Percentiles rank a stretch among this genome's conserved stretches.
phyloP scores from a whole-genome alignment of 2,113 vertebrate genomes.

The Prietella phreatophila region DNA sequence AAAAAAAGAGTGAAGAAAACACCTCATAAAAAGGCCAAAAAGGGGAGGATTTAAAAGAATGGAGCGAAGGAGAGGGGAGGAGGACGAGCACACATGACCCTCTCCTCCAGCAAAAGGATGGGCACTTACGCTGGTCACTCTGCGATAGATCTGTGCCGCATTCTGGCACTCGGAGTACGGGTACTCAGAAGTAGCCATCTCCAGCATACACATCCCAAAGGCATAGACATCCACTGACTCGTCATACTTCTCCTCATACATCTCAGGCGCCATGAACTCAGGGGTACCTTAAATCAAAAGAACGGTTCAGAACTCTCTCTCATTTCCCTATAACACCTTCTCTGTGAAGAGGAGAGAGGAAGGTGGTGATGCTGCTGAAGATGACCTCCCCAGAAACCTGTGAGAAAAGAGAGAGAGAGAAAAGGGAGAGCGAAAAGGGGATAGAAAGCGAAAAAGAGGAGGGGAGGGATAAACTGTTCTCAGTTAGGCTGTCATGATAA shows the following conservation, averaged over 20 bases:
- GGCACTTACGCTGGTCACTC: slow-evolving; percentile 97
- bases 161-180: slow-evolving; percentile 99
- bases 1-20: slow-evolving; percentile 45
- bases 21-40: slow-evolving; percentile 48
- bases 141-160: slow-evolving; percentile 99
- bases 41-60: slow-evolving; percentile 45
- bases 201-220: slow-evolving; percentile 99
- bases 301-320: slow-evolving; percentile 93
- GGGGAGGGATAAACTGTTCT: slow-evolving; percentile 77
- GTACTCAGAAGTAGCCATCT: slow-evolving; percentile 99
- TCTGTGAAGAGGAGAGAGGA: slow-evolving; percentile 72
- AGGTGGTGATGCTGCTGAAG: slow-evolving; percentile 71
- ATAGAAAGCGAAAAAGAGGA: slow-evolving; percentile 68
- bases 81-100: slow-evolving; percentile 55
- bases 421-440: slow-evolving; percentile 65
- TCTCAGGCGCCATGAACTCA: slow-evolving; percentile 99
- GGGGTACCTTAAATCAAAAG: slow-evolving; percentile 99
- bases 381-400: slow-evolving; percentile 66
- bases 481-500: slow-evolving; percentile 82
- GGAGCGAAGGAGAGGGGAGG: slow-evolving; percentile 52
- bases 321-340: slow-evolving; percentile 79
- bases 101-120: slow-evolving; percentile 51
- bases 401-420: slow-evolving; percentile 70
- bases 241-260: slow-evolving; percentile 99
- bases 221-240: slow-evolving; percentile 99